Base-by-base conservation (phyloP, 2,888 invertebrate species). In the Papilio elwesi region DNA sequence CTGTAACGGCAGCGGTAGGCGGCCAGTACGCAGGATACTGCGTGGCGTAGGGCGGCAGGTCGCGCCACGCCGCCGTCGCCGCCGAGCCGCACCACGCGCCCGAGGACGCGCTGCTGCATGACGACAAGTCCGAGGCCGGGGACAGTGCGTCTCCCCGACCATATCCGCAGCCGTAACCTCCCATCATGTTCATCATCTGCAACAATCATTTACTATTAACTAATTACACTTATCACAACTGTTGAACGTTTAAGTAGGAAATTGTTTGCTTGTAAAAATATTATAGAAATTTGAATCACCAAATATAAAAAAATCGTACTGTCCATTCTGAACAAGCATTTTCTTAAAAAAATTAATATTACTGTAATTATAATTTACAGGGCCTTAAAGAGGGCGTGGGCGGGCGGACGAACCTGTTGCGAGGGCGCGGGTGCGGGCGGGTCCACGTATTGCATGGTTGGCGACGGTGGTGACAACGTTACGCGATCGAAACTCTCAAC, bases 381-480 rank as follows among this genome's bases (percentile, higher is more conserved):
- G 70, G 77, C 78, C 76, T 81, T 79, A 81, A 84, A 83, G 74
- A 79, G 79, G 81, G 81, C 76, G 83, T 84, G 85, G 89, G 89
- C 88, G 90, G 89, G 90, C 89, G 91, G 88, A 91, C 91, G 84
- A 85, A 92, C 91, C 93, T 92, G 91, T 90, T 91, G 91, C 84
- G 92, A 90, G 87, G 93, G 92, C 90, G 93, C 90, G 85, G 91
- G 91, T 83, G 92, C 90, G 87, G 93, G 92, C 90, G 93, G 90
- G 85, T 93, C 92, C 86, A 90, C 89, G 91, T 92, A 93, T 87
- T 92, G 93, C 92, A 93, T 92, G 87, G 92, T 92, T 91, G 90
- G 90, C 78, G 86, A 84, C 82, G 79, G 85, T 84, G 90, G 90
- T 90, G 92, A 92, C 92, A 91, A 89, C 90, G 87, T 84, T 84